Percentiles rank a stretch among this genome's conserved stretches.
phyloP scores from a whole-genome alignment of 2,113 vertebrate genomes.

The Lophotis ruficrista region DNA sequence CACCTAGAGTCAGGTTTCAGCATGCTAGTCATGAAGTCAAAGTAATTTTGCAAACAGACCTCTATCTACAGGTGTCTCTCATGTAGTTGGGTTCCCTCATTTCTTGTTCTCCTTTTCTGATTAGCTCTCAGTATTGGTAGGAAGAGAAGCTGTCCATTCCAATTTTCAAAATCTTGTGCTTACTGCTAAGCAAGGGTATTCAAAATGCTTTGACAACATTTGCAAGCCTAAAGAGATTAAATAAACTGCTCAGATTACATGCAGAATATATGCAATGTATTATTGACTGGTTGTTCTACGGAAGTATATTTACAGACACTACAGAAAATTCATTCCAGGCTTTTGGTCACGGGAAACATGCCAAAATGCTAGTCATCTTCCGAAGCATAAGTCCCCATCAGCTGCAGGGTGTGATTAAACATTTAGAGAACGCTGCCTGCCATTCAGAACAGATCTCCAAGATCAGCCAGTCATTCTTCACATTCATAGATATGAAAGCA shows the following conservation, averaged over 20 bases:
- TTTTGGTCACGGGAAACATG: slow-evolving; percentile 7
- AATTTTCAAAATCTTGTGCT: not conserved
- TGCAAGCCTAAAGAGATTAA: not conserved
- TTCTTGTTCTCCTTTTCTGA: not conserved
- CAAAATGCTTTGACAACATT: not conserved
- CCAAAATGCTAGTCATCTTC: slow-evolving; percentile 29
- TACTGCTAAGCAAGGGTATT: not conserved
- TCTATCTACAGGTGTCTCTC: not conserved
- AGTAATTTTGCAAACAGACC: not conserved
- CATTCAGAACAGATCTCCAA: slow-evolving; percentile 25
- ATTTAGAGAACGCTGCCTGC: not conserved
- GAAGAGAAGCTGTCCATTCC: fast-evolving
- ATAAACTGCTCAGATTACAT: not conserved
- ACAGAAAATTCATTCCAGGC: not conserved
- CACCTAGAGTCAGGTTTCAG: not conserved
- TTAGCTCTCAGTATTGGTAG: not conserved
- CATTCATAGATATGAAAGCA: slow-evolving; percentile 32
- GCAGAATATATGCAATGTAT: not conserved
- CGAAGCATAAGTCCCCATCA: not conserved
- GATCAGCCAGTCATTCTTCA: not conserved
- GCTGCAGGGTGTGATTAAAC: not conserved
- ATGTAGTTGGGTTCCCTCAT: not conserved
- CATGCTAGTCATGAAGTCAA: not conserved
- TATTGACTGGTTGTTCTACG: not conserved
- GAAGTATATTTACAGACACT: not conserved